Conservation (phyloP, 2,113 vertebrate genomes). For the Chascanopsetta lugubris region DNA sequence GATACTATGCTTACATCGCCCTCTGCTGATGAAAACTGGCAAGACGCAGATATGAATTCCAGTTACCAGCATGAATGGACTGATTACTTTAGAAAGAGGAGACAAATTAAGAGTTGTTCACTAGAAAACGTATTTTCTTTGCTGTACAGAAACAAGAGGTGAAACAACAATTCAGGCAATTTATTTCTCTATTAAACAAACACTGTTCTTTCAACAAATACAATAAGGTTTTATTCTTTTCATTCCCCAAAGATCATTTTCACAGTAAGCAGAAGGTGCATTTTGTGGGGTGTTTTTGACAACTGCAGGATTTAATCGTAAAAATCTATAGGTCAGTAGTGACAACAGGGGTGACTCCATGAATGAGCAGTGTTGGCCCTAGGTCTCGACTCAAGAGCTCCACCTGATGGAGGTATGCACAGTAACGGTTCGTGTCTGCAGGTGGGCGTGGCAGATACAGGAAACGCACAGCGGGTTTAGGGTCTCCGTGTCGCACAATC, state of each 20-base stretch:
- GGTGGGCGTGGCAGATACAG: slow-evolving; percentile 86
- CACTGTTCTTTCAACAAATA: slow-evolving; percentile 16
- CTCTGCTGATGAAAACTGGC: slow-evolving; percentile 32
- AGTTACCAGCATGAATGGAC: background rate
- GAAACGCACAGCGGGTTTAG: slow-evolving; percentile 81
- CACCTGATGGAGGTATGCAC: slow-evolving; percentile 83
- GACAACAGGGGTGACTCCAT: slow-evolving; percentile 87
- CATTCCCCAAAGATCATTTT: background rate
- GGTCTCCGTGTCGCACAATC: slow-evolving; percentile 49
- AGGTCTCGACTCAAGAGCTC: slow-evolving; percentile 84
- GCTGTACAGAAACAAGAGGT: background rate
- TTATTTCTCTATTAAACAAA: slow-evolving; percentile 24
- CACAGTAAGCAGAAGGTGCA: background rate
- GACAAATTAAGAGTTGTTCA: background rate
- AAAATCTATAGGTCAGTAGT: slow-evolving; percentile 84
- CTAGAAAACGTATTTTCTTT: background rate
- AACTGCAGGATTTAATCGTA: background rate
- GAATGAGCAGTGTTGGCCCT: slow-evolving; percentile 87
- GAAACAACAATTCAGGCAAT: slow-evolving; percentile 4
- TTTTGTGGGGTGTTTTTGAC: background rate
- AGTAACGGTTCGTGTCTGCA: slow-evolving; percentile 73
- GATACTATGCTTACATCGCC: slow-evolving; percentile 4
- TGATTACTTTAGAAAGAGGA: background rate
- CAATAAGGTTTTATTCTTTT: background rate
- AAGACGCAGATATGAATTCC: background rate